These are phyloP conservation scores for Kradibia gibbosae DNA, from an alignment of 1,140 invertebrate species.

Conservation along the genomic window DNA sequence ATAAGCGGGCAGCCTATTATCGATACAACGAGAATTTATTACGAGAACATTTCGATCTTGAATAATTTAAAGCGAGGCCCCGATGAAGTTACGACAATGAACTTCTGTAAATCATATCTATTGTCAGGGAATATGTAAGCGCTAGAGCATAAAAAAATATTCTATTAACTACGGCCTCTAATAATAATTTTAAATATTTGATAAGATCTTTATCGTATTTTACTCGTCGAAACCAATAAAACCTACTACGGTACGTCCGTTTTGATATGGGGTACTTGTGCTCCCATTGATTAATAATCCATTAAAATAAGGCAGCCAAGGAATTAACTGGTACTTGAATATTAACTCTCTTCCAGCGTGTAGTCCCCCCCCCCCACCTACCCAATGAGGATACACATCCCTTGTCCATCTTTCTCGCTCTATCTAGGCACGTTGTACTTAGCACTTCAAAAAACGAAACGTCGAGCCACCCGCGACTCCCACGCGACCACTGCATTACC, in stretches of 20 bases:
- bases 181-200: neutral
- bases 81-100: neutral
- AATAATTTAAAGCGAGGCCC: neutral
- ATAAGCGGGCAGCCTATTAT: neutral
- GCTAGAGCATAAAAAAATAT: no score
- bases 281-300: conserved; percentile 3
- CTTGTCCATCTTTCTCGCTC: neutral
- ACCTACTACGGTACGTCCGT: neutral
- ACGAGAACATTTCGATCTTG: neutral
- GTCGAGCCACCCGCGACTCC: conserved; percentile 58
- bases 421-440: no score
- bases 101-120: neutral
- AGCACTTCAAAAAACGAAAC: neutral
- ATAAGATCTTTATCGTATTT: neutral
- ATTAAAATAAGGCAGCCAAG: neutral
- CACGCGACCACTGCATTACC: conserved; percentile 55
- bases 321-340: neutral
- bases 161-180: neutral
- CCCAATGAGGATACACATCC: neutral
- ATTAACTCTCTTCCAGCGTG: no score
- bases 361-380: neutral
- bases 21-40: neutral
- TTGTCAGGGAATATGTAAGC: neutral
- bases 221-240: neutral
- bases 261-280: neutral